These are phyloP conservation scores for Salmo trutta DNA, from an alignment of 2,797 vertebrate genomes.

Conservation along the genomic window DNA sequence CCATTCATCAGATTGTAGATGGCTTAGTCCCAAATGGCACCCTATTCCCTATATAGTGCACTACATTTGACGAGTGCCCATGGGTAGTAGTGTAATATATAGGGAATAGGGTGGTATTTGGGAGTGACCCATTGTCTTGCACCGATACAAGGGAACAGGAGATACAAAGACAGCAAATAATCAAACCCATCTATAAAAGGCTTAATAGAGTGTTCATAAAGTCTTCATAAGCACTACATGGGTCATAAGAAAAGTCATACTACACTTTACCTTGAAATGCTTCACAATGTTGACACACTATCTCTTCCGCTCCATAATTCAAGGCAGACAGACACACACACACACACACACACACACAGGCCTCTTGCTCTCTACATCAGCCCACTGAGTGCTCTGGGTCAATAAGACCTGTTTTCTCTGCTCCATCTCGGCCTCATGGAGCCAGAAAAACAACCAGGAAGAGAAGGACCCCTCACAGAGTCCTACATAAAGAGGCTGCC, in stretches of 20 bases:
- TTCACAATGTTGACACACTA: no score
- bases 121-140: no score
- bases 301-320: no score
- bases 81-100: no score
- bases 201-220: no score
- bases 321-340: no score
- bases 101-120: no score
- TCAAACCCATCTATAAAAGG: background rate
- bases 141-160: no score
- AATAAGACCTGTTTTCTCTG: background rate
- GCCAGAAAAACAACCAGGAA: background rate
- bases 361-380: no score
- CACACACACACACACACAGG: background rate
- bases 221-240: background rate
- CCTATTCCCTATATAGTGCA: background rate
- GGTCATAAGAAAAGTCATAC: no score
- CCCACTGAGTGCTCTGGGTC: background rate
- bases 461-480: slow-evolving; percentile 1
- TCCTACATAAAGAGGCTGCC: background rate
- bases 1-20: background rate
- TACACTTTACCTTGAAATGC: no score
- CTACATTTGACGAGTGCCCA: background rate
- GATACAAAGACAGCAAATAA: background rate
- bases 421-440: background rate
- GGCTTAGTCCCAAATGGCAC: background rate